Base-by-base conservation (phyloP, 2,888 invertebrate genomes). In the Anoncus sp. region DNA sequence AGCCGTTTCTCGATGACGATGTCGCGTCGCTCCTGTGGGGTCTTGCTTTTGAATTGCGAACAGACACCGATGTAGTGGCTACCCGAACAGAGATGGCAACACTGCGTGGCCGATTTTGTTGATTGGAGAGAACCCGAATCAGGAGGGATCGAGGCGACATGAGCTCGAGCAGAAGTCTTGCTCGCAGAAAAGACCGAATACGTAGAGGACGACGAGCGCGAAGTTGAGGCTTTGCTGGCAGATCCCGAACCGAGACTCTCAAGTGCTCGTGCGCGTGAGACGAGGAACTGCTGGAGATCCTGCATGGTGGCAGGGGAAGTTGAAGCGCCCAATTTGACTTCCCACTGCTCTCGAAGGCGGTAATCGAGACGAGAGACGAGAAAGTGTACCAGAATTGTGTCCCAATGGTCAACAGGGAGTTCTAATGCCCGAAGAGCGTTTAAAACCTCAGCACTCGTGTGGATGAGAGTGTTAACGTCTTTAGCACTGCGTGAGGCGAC, bases 311-410 rank as follows among this genome's bases (percentile, higher is more conserved):
- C 75, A 1, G 40, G 59, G 1, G 40, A 14, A 51, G 66, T 55
- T 38, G 65, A 53, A 40, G 70, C 12, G 10, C 59, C 70, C 38
- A 16, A 18, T 22, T 18, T 16, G 14, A 70, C 9, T 27, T 70
- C 70, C 70, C 70, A 70, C 22, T 59, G 59, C 35, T 60, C 70
- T 0, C 57, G 59, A 16, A 59, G 57, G 10, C 27, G 10, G 5
- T n/a, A 1, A 14, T 70, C 70, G 6, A 70, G 47, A 0, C 49
- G 59, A 3, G 59, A 59, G 20, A 24, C 60, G 10, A 75, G 18
- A 47, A 63, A 38, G 27, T 55, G 57, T 0, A 45, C 49, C 47
- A 75, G 12, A 5, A 75, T 31, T 10, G 35, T 31, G 20, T 40
- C 63, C 75, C 69, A 69, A 1, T 67, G 40, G 6, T 69, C 20